These are phyloP conservation scores for Epistrophella euchroma DNA, from an alignment of 2,888 invertebrate genomes.

Conservation along the genomic window DNA sequence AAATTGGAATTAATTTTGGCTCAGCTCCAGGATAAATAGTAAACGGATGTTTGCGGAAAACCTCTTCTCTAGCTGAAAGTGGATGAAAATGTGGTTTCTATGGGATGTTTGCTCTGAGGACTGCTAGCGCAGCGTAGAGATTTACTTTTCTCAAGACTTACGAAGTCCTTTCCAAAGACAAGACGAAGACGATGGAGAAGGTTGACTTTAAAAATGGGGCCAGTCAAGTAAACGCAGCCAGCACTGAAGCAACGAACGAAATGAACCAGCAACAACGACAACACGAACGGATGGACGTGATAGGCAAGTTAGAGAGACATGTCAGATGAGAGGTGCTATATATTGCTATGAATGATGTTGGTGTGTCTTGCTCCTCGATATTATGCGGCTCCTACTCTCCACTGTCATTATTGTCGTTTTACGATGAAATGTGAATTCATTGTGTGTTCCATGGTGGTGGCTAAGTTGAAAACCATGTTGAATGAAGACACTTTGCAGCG, in stretches of 20 bases:
- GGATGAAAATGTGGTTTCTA: slow-evolving; percentile 70
- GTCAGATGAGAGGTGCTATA: slow-evolving; percentile 29
- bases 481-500: slow-evolving; percentile 60
- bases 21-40: slow-evolving; percentile 76
- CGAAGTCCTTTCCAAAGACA: slow-evolving; percentile 14
- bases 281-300: slow-evolving; percentile 30
- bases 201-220: slow-evolving; percentile 27
- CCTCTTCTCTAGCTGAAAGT: slow-evolving; percentile 67
- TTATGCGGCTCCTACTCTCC: neutral
- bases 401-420: slow-evolving; percentile 48
- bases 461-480: slow-evolving; percentile 31
- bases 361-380: neutral
- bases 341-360: neutral
- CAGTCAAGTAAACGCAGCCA: slow-evolving; percentile 20
- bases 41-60: slow-evolving; percentile 76
- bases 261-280: neutral
- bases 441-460: slow-evolving; percentile 44
- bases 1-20: slow-evolving; percentile 76
- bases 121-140: slow-evolving; percentile 51
- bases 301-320: slow-evolving; percentile 33
- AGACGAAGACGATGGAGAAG: neutral
- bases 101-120: slow-evolving; percentile 60
- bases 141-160: slow-evolving; percentile 47
- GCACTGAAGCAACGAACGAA: slow-evolving; percentile 7
- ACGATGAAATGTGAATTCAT: slow-evolving; percentile 65